Evolutionary conservation across 2,797 vertebrate genomes (phyloP), one percentile per base, ranked within the genome.

Genomic region (Melanotaenia boesemani): DNA sequence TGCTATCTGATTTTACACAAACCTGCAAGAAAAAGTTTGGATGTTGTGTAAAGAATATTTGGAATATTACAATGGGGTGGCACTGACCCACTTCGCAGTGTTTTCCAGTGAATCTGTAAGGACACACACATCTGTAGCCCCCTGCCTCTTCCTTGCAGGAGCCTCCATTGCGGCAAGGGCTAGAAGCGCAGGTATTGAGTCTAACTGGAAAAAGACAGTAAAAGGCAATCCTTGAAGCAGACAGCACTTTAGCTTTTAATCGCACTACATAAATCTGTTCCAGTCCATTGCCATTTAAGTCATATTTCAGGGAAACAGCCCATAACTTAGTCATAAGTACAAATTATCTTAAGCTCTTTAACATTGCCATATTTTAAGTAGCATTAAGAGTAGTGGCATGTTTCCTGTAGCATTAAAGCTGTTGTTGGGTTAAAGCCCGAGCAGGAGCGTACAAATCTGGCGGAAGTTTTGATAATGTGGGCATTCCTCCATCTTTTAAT

Each of bases 51-150:
- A 50, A 65, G 59, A 70, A 57, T 9, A 50, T 81, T 28, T 6
- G 18, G 6, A 41, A 41, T 56, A 4, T 46, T 0, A 34, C 46
- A 12, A 4, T 2, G 28, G 24, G 28, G n/a, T 11, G 13, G 20
- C 59, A 93, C 95, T 86, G 91, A 99, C 98, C 97, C 26, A 98
- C 98, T 95, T 99, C 98, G 12, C 98, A 99, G 93, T 98, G 96
- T 88, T 95, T 96, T 54, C 98, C 98, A 0, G 96, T 97, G 92
- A 99, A 99, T 58, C 96, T 95, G 91, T 97, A 98, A 0, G 97
- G 97, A 91, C 98, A 99, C 86, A 95, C 90, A 81, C 98, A 99
- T 84, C 86, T 94, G 94, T 98, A 99, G 74, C 95, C 94, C 11
- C 94, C 95, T 0, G 90, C 94, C 0, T 93, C 94, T 76, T 99